Evolutionary conservation across 2,113 vertebrate genomes (phyloP), one percentile per base, ranked within the genome.

Genomic region (Tenrec ecaudatus): DNA sequence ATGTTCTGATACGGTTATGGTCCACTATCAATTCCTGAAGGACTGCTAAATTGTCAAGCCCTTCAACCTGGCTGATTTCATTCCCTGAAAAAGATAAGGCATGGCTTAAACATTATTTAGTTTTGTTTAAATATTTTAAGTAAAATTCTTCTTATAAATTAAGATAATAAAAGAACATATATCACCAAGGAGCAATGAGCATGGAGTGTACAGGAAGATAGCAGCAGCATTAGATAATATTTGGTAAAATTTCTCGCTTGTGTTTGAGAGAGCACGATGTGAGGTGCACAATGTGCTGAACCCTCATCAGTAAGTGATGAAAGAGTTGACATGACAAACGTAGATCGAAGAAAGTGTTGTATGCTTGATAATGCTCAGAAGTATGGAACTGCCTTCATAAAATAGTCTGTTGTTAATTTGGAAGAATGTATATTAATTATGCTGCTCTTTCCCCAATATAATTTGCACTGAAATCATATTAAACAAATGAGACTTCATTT

Each of bases 1-100:
- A 97, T 1, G 91, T 83, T 97, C 98, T 98, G 93, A 99, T 98
- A 43, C 97, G 96, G 96, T 99, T 99, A 96, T 96, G 98, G 97
- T 99, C 98, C 77, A 99, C 92, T 27, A 98, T 97, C 90, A 99
- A 89, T 83, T 99, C 98, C 93, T 98, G 97, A 40, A 99, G 98
- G 69, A 95, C 92, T 4, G 89, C 78, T 88, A 99, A 97, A 47
- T 98, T 98, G 86, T 99, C 98, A 90, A 99, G 97, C 31, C 98
- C 98, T 94, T 99, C 98, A 86, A 98, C 98, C 40, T 98, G 98
- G 90, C 97, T 98, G 95, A 99, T 99, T 68, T 98, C 98, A 96
- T 99, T 99, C 53, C 98, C 98, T 99, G 93, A 31, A 90, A 69
- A 92, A 96, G 69, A 93, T 15, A 90, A 82, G 22, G 82, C 33